Conservation (phyloP, 2,888 invertebrate species). For the Tenthredo scrophulariae region DNA sequence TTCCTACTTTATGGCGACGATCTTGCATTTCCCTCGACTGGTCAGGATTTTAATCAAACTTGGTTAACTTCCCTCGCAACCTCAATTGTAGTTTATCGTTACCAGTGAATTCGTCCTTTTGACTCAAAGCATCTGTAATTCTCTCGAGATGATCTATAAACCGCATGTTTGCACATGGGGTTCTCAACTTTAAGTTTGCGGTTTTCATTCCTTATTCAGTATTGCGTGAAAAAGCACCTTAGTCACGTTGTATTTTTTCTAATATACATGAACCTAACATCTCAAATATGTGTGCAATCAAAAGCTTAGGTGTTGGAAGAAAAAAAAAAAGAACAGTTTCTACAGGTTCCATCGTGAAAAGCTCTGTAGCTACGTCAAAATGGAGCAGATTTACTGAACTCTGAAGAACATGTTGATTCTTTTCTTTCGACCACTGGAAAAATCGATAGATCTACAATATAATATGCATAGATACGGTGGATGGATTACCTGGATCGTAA, state of each 20-base stretch:
- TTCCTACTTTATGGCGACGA: conserved; percentile 11
- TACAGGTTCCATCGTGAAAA: too few species aligned
- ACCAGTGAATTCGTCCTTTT: background rate
- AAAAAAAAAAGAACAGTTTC: background rate
- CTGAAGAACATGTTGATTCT: background rate
- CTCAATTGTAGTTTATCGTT: background rate
- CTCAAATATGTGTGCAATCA: too few species aligned
- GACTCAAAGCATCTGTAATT: conserved; percentile 22
- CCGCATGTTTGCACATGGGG: background rate
- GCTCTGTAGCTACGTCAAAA: too few species aligned
- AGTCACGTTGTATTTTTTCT: too few species aligned
- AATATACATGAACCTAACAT: too few species aligned
- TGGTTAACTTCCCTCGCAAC: conserved; percentile 9
- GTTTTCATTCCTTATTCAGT: background rate
- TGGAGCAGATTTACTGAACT: too few species aligned
- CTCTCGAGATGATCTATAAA: background rate
- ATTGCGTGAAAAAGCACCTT: background rate
- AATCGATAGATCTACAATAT: background rate
- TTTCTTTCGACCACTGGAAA: background rate
- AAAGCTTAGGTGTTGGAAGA: too few species aligned
- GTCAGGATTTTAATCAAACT: conserved; percentile 27
- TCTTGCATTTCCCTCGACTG: conserved; percentile 27
- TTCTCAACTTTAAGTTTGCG: background rate
- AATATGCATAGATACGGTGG: background rate
- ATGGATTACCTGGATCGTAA: background rate